Evolutionary conservation across 2,888 invertebrate species (phyloP).

Genomic region (Iselma pallidipennis): DNA sequence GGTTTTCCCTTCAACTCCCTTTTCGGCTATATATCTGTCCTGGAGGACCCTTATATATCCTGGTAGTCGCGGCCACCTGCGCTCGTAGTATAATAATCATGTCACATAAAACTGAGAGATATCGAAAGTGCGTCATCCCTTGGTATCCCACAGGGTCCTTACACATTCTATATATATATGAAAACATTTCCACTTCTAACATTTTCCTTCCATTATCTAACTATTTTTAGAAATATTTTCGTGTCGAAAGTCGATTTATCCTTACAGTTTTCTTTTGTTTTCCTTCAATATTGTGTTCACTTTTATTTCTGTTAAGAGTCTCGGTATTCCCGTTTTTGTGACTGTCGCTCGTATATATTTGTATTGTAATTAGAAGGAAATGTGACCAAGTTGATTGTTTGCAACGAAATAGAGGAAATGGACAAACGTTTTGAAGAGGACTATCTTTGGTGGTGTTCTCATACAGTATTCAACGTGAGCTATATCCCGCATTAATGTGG

Average conservation of each 20-base stretch:
- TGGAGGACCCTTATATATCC: constrained; percentile 44
- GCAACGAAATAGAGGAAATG: constrained; percentile 12
- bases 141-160: constrained; percentile 35
- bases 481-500: constrained; percentile 48
- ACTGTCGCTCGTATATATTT: constrained; percentile 15
- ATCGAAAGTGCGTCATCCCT: constrained; percentile 50
- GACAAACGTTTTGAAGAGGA: background rate
- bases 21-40: constrained; percentile 41
- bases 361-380: constrained; percentile 24
- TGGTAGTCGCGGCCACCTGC: constrained; percentile 51
- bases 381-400: constrained; percentile 7
- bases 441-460: constrained; percentile 27
- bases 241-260: background rate
- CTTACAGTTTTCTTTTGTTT: background rate
- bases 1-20: constrained; percentile 7
- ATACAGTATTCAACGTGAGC: constrained; percentile 51
- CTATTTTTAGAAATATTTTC: background rate
- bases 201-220: background rate
- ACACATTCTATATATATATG: constrained; percentile 2
- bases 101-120: constrained; percentile 54
- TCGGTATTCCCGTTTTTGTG: constrained; percentile 8
- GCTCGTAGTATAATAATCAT: constrained; percentile 54
- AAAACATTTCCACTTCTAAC: background rate
- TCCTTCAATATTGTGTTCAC: constrained; percentile 2
- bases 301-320: constrained; percentile 2